Evolutionary conservation across 2,888 invertebrate species (phyloP).

Genomic region (Anticlea derivata): DNA sequence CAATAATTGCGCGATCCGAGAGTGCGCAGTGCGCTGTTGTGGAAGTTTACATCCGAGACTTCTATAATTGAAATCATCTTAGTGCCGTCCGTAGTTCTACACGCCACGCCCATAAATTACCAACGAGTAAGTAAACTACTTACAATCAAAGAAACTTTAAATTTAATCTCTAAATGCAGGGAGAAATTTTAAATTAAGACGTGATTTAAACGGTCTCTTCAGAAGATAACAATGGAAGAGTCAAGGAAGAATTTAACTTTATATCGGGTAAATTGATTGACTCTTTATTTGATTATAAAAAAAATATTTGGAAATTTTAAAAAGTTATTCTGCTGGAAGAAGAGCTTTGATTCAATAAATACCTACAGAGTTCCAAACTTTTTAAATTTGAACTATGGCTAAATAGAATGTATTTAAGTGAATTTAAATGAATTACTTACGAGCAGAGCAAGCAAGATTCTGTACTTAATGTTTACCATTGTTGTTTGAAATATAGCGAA

Average conservation of each 20-base stretch:
- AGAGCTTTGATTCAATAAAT: too few species aligned
- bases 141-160: constrained; percentile 67
- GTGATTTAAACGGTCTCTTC: constrained; percentile 44
- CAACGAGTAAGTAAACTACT: constrained; percentile 64
- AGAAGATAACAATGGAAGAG: constrained; percentile 13
- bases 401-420: too few species aligned
- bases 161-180: constrained; percentile 73
- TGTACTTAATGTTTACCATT: constrained; percentile 33
- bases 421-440: constrained; percentile 52
- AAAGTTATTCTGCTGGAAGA: too few species aligned
- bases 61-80: constrained; percentile 79
- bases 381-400: too few species aligned
- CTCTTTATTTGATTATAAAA: too few species aligned
- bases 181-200: constrained; percentile 64
- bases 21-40: constrained; percentile 61
- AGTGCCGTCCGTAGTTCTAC: constrained; percentile 65
- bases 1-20: constrained; percentile 74
- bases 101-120: constrained; percentile 69
- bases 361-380: too few species aligned
- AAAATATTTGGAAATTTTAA: too few species aligned
- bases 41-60: constrained; percentile 67
- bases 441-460: constrained; percentile 54
- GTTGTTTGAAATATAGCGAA: not conserved
- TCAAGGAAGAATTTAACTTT: constrained; percentile 3
- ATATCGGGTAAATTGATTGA: too few species aligned